Evolutionary conservation across 2,797 vertebrate species (phyloP).

Genomic region (Myiotriccus ornatus): DNA sequence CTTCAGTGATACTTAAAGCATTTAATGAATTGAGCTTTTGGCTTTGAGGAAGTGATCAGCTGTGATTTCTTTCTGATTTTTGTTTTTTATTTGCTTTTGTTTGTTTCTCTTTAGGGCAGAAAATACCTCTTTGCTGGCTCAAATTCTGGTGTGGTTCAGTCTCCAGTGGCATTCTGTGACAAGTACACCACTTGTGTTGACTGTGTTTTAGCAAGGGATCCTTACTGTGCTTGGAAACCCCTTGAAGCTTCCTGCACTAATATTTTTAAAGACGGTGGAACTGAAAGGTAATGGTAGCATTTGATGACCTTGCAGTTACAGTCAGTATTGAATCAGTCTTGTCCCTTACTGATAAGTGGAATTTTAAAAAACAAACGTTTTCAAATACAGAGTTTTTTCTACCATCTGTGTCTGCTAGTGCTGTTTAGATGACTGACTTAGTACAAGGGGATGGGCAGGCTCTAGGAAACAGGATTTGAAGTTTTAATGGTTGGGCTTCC

Average conservation of each 20-base stretch:
- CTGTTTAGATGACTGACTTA: neutral
- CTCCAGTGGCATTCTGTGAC: slow-evolving; percentile 87
- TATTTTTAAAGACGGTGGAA: slow-evolving; percentile 70
- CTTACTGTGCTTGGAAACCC: slow-evolving; percentile 91
- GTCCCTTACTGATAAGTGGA: neutral
- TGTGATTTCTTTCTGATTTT: neutral
- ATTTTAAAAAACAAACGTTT: neutral
- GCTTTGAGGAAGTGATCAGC: neutral
- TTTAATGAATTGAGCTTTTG: neutral
- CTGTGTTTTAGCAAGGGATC: slow-evolving; percentile 91
- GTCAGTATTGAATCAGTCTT: neutral
- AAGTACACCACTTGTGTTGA: slow-evolving; percentile 86
- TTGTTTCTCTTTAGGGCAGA: slow-evolving; percentile 69
- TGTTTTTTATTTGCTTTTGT: neutral
- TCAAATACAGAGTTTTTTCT: neutral
- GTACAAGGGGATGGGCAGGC: neutral
- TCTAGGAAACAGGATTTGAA: neutral
- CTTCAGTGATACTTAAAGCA: neutral
- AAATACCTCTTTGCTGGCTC: slow-evolving; percentile 89
- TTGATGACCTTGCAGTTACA: neutral
- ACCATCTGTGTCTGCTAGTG: neutral
- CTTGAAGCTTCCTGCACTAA: slow-evolving; percentile 72
- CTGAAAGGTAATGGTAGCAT: slow-evolving; percentile 73
- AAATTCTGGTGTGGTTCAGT: slow-evolving; percentile 89
- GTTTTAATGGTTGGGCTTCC: neutral